Evolutionary conservation across 2,888 invertebrate genomes (phyloP).

Genomic region (Dryococelus australis): DNA sequence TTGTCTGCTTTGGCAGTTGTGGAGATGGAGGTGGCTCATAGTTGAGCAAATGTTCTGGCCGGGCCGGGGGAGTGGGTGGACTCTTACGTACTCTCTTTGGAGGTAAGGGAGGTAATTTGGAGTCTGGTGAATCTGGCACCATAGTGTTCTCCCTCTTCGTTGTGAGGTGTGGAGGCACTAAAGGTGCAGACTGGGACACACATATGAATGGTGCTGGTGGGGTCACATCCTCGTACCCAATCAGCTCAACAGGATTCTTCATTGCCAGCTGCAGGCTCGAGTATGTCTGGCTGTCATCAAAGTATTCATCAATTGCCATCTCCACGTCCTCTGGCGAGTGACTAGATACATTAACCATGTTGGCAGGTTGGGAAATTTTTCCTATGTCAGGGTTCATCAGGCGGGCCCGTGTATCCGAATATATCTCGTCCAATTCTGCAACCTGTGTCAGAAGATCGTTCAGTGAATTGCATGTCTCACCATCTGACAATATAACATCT

Average conservation of each 20-base stretch:
- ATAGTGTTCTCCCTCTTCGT: constrained; percentile 38
- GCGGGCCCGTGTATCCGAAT: constrained; percentile 74
- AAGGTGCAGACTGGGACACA: constrained; percentile 17
- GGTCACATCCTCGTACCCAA: constrained; percentile 68
- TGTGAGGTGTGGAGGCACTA: constrained; percentile 30
- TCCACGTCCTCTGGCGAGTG: constrained; percentile 38
- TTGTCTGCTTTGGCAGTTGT: constrained; percentile 41
- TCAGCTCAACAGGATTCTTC: constrained; percentile 77
- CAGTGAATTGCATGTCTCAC: constrained; percentile 58
- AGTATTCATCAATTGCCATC: constrained; percentile 53
- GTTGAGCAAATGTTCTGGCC: constrained; percentile 37
- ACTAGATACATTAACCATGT: neutral
- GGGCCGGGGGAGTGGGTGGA: constrained; percentile 51
- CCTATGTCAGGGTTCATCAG: constrained; percentile 54
- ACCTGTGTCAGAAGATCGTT: constrained; percentile 79
- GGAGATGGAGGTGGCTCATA: constrained; percentile 51
- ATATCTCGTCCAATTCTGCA: constrained; percentile 82
- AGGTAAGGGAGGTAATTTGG: constrained; percentile 78
- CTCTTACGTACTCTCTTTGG: constrained; percentile 69
- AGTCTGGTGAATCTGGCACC: constrained; percentile 58
- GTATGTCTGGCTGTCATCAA: constrained; percentile 76
- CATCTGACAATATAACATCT: constrained; percentile 35
- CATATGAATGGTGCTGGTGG: constrained; percentile 52
- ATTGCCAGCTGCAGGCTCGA: constrained; percentile 86
- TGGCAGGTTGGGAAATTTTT: neutral